Percentiles rank a stretch among this genome's conserved stretches.
These are phyloP conservation scores for Etheostoma perlongum DNA, from an alignment of 2,797 vertebrate species.

Conservation along the genomic window DNA sequence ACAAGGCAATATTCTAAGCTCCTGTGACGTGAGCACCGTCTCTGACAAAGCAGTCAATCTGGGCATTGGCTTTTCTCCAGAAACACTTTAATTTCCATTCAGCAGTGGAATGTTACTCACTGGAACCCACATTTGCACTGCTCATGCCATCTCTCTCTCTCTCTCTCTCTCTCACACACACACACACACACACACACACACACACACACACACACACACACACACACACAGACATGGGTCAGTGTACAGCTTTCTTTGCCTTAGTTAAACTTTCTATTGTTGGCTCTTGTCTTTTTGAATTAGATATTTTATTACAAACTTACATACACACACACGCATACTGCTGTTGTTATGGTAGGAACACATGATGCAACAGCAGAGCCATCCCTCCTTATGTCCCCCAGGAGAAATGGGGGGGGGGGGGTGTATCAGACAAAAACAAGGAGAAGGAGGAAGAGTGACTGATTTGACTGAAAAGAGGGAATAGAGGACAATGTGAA, in stretches of 20 bases:
- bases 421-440: slow-evolving; percentile 36
- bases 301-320: slow-evolving; percentile 38
- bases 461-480: slow-evolving; percentile 47
- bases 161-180: neutral
- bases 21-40: slow-evolving; percentile 62
- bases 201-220: slow-evolving; percentile 8
- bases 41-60: slow-evolving; percentile 72
- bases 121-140: slow-evolving; percentile 32
- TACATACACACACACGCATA: slow-evolving; percentile 29
- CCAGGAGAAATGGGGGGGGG: slow-evolving; percentile 26
- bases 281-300: slow-evolving; percentile 30
- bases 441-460: slow-evolving; percentile 34
- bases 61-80: slow-evolving; percentile 67
- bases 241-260: slow-evolving; percentile 17
- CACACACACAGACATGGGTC: neutral
- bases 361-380: slow-evolving; percentile 69
- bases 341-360: slow-evolving; percentile 35
- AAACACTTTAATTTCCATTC: slow-evolving; percentile 66
- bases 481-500: slow-evolving; percentile 38
- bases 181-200: slow-evolving; percentile 9
- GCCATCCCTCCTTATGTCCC: slow-evolving; percentile 55
- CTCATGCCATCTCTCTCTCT: neutral
- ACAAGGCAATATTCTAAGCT: slow-evolving; percentile 63
- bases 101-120: slow-evolving; percentile 54
- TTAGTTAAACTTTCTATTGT: slow-evolving; percentile 25